phyloP scores from a whole-genome alignment of 2,888 invertebrate species.

The Harpalus rufipes region DNA sequence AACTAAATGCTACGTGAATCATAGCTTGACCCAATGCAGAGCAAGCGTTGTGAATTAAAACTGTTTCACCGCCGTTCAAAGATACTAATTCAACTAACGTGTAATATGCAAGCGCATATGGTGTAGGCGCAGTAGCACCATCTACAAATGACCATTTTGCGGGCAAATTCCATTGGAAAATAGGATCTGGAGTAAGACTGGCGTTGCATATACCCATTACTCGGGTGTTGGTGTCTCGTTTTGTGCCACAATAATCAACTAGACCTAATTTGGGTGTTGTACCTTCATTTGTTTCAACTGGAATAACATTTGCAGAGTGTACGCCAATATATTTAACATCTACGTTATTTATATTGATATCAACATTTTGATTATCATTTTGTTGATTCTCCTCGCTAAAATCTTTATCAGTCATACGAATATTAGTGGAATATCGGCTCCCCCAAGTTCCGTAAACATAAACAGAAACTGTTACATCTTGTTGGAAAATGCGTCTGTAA shows the following conservation, averaged over 20 bases:
- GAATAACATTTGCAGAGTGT: slow-evolving; percentile 15
- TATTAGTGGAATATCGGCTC: slow-evolving; percentile 47
- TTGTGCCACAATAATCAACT: slow-evolving; percentile 34
- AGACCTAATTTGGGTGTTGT: slow-evolving; percentile 79
- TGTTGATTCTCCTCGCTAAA: neutral
- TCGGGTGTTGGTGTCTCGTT: neutral
- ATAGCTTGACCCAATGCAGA: slow-evolving; percentile 87
- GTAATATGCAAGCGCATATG: slow-evolving; percentile 82
- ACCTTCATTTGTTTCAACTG: neutral
- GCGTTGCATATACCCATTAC: slow-evolving; percentile 28
- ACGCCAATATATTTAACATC: slow-evolving; percentile 20
- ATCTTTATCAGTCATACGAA: slow-evolving; percentile 2
- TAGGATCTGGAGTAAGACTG: slow-evolving; percentile 72
- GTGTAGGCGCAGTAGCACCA: slow-evolving; percentile 88
- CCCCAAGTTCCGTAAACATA: slow-evolving; percentile 78
- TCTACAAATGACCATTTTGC: slow-evolving; percentile 86
- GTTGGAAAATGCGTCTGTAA: slow-evolving; percentile 83
- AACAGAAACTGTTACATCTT: slow-evolving; percentile 90
- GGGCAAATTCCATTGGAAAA: slow-evolving; percentile 84
- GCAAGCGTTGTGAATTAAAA: slow-evolving; percentile 80
- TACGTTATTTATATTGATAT: neutral
- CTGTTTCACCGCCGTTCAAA: slow-evolving; percentile 76
- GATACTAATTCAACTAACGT: slow-evolving; percentile 75
- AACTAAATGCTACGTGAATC: slow-evolving; percentile 81
- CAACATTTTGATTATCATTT: slow-evolving; percentile 10